Evolutionary conservation across 1,140 invertebrate species (phyloP).

Genomic region (Stenopsyche tienmushanensis): DNA sequence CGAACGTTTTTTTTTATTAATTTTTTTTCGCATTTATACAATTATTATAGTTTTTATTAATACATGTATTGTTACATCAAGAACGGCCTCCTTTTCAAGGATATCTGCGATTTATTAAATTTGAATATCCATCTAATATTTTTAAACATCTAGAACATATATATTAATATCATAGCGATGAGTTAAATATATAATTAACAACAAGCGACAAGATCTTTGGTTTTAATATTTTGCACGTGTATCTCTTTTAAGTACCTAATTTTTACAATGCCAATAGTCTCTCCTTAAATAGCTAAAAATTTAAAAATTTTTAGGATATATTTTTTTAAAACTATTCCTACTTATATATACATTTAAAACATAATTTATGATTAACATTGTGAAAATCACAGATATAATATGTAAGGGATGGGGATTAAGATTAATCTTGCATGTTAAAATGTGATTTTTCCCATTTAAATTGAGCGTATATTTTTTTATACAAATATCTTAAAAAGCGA

Average conservation of each 20-base stretch:
- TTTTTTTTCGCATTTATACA: no score
- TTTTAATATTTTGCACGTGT: constrained; percentile 27
- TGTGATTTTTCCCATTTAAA: no score
- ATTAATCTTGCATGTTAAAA: no score
- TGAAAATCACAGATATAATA: no score
- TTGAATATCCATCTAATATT: neutral
- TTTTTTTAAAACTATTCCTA: neutral
- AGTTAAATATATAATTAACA: constrained; percentile 26
- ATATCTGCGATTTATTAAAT: no score
- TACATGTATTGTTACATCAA: neutral
- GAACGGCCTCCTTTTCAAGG: constrained; percentile 2
- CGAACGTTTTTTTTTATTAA: neutral
- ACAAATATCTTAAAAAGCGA: no score
- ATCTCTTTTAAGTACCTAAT: constrained; percentile 18
- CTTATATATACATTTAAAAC: no score
- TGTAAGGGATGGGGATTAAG: no score
- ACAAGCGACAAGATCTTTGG: constrained; percentile 30
- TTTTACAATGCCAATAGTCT: neutral
- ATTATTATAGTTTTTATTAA: no score
- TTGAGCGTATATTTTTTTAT: no score
- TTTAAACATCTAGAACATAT: neutral
- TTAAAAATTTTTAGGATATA: no score
- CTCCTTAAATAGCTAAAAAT: neutral
- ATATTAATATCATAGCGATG: constrained; percentile 22
- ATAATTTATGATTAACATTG: no score